Percentiles rank a stretch among this genome's conserved stretches.
These are phyloP conservation scores for Sebastolobus alascanus DNA, from an alignment of 2,797 vertebrate genomes.

Conservation along the genomic window DNA sequence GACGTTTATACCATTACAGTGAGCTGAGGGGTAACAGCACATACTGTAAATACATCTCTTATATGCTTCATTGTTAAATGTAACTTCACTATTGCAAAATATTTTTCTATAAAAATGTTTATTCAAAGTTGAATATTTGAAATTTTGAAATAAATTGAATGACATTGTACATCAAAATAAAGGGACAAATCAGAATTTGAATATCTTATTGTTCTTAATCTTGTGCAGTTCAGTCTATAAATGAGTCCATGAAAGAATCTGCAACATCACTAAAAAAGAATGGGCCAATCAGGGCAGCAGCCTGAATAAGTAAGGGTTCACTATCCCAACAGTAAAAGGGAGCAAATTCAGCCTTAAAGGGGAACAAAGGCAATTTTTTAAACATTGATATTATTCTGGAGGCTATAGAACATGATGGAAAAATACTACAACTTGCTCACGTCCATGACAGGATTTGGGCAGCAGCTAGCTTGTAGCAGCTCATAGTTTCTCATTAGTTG, in stretches of 20 bases:
- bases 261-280: neutral
- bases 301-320: conserved; percentile 19
- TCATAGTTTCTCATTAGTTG: too few species aligned
- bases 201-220: neutral
- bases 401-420: too few species aligned
- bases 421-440: too few species aligned
- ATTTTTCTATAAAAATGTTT: conserved; percentile 48
- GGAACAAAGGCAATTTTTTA: too few species aligned
- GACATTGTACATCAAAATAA: conserved; percentile 56
- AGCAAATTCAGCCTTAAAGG: neutral
- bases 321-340: neutral
- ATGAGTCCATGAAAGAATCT: neutral
- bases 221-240: conserved; percentile 9
- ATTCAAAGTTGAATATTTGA: conserved; percentile 36
- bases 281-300: neutral
- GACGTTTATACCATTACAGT: conserved; percentile 78
- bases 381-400: too few species aligned
- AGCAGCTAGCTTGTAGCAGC: too few species aligned
- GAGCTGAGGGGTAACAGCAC: neutral
- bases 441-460: too few species aligned
- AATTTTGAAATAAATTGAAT: neutral
- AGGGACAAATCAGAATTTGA: conserved; percentile 1
- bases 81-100: neutral
- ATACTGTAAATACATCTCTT: conserved; percentile 4
- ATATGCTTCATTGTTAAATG: neutral